Conservation (phyloP, 2,888 invertebrate species). For the Tenthredo scrophulariae region DNA sequence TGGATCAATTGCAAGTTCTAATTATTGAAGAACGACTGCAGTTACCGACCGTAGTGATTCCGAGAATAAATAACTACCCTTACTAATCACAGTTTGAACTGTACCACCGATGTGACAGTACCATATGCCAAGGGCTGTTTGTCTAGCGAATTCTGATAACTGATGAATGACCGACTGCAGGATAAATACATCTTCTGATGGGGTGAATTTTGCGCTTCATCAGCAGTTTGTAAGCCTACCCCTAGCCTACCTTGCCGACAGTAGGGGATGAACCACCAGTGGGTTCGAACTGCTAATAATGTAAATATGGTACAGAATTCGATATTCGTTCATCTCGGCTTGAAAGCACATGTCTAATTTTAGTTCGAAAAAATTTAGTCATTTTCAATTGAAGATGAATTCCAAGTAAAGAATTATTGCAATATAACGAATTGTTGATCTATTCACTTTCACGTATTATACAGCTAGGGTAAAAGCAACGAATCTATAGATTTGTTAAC, state of each 20-base stretch:
- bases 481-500: no score
- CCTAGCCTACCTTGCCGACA: slow-evolving; percentile 15
- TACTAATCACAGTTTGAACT: background rate
- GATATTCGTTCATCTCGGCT: background rate
- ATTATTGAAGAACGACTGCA: background rate
- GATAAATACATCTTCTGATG: background rate
- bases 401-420: background rate
- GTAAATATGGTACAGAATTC: background rate
- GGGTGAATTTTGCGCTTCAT: background rate
- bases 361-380: background rate
- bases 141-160: background rate
- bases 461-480: no score
- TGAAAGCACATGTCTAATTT: background rate
- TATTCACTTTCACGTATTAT: no score
- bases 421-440: no score
- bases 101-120: background rate
- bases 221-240: slow-evolving; percentile 22
- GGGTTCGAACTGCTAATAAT: background rate
- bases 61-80: background rate
- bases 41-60: background rate
- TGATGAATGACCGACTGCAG: background rate
- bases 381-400: background rate
- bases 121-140: background rate
- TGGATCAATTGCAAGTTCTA: background rate
- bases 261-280: slow-evolving; percentile 19